Evolutionary conservation across 64 coral and sea anemone species (phyloP), one percentile per base, ranked within the genome.

Genomic region (Dendrophyllia cribrosa): DNA sequence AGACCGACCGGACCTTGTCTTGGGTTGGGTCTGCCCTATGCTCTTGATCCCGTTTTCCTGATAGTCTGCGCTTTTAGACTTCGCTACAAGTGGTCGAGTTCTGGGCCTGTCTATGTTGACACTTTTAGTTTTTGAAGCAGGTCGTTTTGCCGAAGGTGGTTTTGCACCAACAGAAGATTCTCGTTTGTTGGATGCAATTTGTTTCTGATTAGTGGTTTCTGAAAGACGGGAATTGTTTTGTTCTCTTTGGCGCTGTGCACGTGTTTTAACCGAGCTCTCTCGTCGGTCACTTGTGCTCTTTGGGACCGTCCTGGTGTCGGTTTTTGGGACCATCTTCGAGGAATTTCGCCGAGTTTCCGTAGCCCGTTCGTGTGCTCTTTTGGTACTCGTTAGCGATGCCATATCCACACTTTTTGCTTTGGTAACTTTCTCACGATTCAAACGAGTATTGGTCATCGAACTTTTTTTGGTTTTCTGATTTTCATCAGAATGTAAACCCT

Each of bases 391-490:
- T 9, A 20, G 6, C 34, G 58, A 17, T 2, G 58, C 17, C 7
- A 66, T 34, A n/a, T 82, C 79, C 6, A 82, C 26, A 43, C 80
- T 84, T 51, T 68, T 67, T 11, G 61, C 59, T 67, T 84, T 47
- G 44, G 43, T 67, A 66, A 50, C 19, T 84, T 15, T 66, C 15
- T 51, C 62, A 50, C 44, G 80, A 16, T 47, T 44, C 64, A 11
- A 11, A 20, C 44, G 59, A n/a, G 45, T 61, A 84, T 66, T 50
- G 1, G 59, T 34, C 19, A 19, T 47, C 5, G 79, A 49, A 8
- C 11, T 61, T 2, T 24, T 20, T 59, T 79, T 79, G 13, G 46
- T 20, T 9, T 66, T 45, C 3, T 22, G 4, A 8, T 44, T 8
- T 34, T 34, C 34, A 11, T 16, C 12, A 43, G 22, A 15, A 6